Evolutionary conservation across 2,888 invertebrate genomes (phyloP).

Genomic region (Tortricodes alternella): DNA sequence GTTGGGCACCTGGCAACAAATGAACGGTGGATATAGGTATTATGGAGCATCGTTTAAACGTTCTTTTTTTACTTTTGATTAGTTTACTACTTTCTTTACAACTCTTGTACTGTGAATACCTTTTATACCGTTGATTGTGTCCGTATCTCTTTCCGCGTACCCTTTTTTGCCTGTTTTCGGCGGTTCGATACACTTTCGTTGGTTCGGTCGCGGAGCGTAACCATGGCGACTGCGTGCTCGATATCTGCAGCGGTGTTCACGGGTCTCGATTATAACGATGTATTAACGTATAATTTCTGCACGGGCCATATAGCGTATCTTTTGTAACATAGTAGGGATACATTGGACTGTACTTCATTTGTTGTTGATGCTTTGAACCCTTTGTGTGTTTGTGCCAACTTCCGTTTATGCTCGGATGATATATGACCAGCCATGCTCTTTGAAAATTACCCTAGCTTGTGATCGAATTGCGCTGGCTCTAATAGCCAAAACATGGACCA

Average conservation of each 20-base stretch:
- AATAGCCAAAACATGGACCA: too few species aligned
- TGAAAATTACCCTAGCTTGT: too few species aligned
- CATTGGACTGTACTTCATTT: too few species aligned
- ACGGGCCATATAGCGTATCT: too few species aligned
- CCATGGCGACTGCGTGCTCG: slow-evolving; percentile 67
- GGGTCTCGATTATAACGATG: neutral
- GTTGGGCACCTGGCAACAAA: slow-evolving; percentile 7
- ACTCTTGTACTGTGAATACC: neutral
- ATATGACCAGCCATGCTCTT: too few species aligned
- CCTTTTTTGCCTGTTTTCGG: slow-evolving; percentile 50
- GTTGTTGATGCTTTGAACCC: too few species aligned
- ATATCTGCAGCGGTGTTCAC: slow-evolving; percentile 40
- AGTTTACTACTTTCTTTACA: neutral
- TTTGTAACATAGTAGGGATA: too few species aligned
- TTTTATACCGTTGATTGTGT: slow-evolving; percentile 12
- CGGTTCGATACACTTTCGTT: slow-evolving; percentile 71
- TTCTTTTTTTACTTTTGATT: neutral
- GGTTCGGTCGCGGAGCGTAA: slow-evolving; percentile 55
- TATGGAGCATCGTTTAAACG: slow-evolving; percentile 1
- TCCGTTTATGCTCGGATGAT: too few species aligned
- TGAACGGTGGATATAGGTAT: slow-evolving; percentile 4
- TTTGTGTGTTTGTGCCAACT: too few species aligned
- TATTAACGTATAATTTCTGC: neutral
- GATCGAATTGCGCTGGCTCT: too few species aligned
- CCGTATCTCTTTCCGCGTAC: slow-evolving; percentile 33